Conservation (phyloP, 2,113 vertebrate genomes). For the Pipa parva region DNA sequence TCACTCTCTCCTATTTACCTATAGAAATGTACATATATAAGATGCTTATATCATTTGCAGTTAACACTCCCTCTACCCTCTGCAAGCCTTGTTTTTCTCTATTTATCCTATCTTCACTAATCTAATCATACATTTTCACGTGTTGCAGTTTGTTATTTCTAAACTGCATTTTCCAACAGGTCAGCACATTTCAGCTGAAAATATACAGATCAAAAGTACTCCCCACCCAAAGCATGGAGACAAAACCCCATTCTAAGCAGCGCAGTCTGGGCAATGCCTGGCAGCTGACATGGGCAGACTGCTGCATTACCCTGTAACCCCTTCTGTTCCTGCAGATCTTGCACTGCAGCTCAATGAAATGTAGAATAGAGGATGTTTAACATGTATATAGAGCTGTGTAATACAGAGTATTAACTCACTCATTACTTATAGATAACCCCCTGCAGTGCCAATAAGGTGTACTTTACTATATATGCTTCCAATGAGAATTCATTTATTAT, state of each 20-base stretch:
- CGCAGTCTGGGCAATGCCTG: conserved; percentile 8
- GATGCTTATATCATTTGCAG: too few species aligned
- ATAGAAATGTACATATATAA: too few species aligned
- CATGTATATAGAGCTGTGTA: too few species aligned
- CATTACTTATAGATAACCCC: background rate
- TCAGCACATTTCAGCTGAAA: conserved; percentile 27
- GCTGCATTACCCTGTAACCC: conserved; percentile 12
- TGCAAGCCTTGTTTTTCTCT: too few species aligned
- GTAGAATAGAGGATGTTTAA: too few species aligned
- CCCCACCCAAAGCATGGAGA: conserved; percentile 25
- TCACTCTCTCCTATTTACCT: too few species aligned
- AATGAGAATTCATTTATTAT: too few species aligned
- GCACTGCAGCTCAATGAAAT: too few species aligned
- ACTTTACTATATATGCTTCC: too few species aligned
- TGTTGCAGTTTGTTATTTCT: conserved; percentile 32
- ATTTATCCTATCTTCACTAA: conserved; percentile 11
- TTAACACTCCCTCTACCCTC: too few species aligned
- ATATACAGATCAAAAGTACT: conserved; percentile 30
- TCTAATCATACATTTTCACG: conserved; percentile 37
- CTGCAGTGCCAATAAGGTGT: too few species aligned
- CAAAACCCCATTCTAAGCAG: conserved; percentile 18
- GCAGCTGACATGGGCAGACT: background rate
- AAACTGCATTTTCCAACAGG: conserved; percentile 35
- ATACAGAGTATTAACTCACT: too few species aligned
- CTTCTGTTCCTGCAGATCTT: conserved; percentile 24